A percentile compares a stretch with the other conserved stretches of the same genome.
These are phyloP conservation scores for Drosophila albomicans DNA, from an alignment of 1,140 invertebrate species.

Conservation along the genomic window DNA sequence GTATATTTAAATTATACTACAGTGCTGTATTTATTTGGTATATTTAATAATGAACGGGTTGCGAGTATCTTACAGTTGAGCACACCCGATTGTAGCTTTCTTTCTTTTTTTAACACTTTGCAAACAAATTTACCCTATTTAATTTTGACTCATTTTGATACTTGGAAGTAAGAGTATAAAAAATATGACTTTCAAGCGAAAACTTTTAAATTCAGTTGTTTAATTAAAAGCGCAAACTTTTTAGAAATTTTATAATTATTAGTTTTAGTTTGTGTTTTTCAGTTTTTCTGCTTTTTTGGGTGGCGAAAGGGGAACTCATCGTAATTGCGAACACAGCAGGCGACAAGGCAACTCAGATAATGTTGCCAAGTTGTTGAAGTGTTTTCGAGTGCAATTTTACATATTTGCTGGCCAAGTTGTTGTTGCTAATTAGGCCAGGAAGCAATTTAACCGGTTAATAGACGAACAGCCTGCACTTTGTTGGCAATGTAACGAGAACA, in stretches of 20 bases:
- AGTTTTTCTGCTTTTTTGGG: conserved; percentile 5
- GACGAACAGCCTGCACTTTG: conserved; percentile 40
- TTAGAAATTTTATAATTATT: conserved; percentile 24
- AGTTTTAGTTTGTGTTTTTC: conserved; percentile 9
- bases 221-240: conserved; percentile 40
- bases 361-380: conserved; percentile 22
- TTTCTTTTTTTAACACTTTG: too few species aligned
- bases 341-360: conserved; percentile 27
- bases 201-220: conserved; percentile 21
- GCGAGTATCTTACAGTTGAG: too few species aligned
- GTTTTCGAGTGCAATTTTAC: conserved; percentile 37
- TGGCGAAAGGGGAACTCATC: conserved; percentile 17
- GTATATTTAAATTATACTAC: too few species aligned
- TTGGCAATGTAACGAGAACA: conserved; percentile 43
- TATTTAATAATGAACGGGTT: too few species aligned
- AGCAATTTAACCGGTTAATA: conserved; percentile 74
- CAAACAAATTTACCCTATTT: too few species aligned
- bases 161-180: background rate
- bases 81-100: too few species aligned
- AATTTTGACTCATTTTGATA: too few species aligned
- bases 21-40: too few species aligned
- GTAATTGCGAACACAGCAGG: conserved; percentile 44
- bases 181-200: conserved; percentile 21
- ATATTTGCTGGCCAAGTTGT: conserved; percentile 33
- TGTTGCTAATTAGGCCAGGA: conserved; percentile 74